Evolutionary conservation across 2,113 vertebrate genomes (phyloP), one percentile per base, ranked within the genome.

Genomic region (Phyllostomus discolor): DNA sequence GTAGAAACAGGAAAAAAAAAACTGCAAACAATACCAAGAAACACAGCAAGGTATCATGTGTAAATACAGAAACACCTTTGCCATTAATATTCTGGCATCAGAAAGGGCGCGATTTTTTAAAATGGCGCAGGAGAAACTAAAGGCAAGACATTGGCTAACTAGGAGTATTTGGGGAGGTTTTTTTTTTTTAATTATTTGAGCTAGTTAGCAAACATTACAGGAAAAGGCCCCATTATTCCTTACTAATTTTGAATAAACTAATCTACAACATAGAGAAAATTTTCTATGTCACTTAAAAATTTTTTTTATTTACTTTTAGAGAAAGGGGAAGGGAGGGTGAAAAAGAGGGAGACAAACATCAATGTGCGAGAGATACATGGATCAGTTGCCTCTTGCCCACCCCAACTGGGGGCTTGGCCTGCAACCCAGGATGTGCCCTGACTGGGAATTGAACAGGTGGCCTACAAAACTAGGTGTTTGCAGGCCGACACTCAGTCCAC

Each of bases 1-100:
- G 48, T 72, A 85, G 46, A 91, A 89, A 50, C 22, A 80, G 57
- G 50, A 20, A 90, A 41, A 88, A 93, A 88, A 93, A 95, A 97
- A 84, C 14, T 26, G 3, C 16, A 80, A 64, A 24, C 3, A 94
- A 88, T 87, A 66, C 35, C 62, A 79, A 96, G 54, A 91, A 93
- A 87, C 7, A 14, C 16, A 93, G 57, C 66, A 81, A 82, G 4
- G 16, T 94, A 10, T 75, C 86, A 91, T 95, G 96, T 35, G 80
- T 85, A 94, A 88, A 85, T 88, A 78, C 31, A 81, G 46, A 76
- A 89, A 67, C 10, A 70, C 10, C 17, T 76, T 81, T 95, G 76
- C 80, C 11, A 43, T 88, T 92, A 95, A 82, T 70, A 87, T 66
- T 76, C 62, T 94, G 48, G 24, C 73, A 66, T 82, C 38, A 69